Percentiles rank a stretch among this genome's conserved stretches.
Conservation (phyloP, 30 jellyfish, hydroid and myxozoan species). For the Hydra vulgaris region DNA sequence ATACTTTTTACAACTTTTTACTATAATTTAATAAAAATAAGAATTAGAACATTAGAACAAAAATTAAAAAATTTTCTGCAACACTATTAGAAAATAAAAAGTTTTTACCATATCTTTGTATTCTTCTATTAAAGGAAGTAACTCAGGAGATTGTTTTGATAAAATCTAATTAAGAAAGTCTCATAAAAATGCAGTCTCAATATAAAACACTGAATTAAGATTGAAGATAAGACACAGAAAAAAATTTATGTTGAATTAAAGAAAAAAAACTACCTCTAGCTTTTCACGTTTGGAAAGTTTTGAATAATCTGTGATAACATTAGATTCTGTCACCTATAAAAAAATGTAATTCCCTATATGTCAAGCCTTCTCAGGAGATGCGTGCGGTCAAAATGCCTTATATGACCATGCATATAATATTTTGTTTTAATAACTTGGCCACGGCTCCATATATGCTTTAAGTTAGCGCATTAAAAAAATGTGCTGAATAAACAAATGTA, state of each 20-base stretch:
- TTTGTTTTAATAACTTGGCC: too few relatives aligned
- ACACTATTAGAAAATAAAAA: too few relatives aligned
- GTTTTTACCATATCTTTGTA: constrained; percentile 48
- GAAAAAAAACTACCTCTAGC: constrained; percentile 41
- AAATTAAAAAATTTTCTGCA: too few relatives aligned
- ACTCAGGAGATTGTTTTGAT: constrained; percentile 73
- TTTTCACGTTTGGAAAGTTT: constrained; percentile 62
- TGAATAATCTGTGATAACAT: constrained; percentile 54
- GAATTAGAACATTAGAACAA: neutral
- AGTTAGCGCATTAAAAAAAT: too few relatives aligned
- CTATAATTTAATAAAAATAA: neutral
- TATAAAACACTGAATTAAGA: neutral
- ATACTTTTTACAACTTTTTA: too few relatives aligned
- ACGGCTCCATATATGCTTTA: too few relatives aligned
- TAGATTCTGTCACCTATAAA: constrained; percentile 29
- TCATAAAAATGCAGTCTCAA: neutral
- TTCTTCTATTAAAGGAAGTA: constrained; percentile 62
- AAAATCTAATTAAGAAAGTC: constrained; percentile 34
- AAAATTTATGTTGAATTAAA: neutral
- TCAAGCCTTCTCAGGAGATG: neutral
- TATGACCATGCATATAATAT: too few relatives aligned
- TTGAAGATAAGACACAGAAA: too few relatives aligned
- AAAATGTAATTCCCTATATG: neutral
- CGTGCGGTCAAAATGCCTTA: too few relatives aligned
- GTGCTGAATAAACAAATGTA: too few relatives aligned